Evolutionary conservation across 2,797 vertebrate species (phyloP).

Genomic region (Discoglossus pictus): DNA sequence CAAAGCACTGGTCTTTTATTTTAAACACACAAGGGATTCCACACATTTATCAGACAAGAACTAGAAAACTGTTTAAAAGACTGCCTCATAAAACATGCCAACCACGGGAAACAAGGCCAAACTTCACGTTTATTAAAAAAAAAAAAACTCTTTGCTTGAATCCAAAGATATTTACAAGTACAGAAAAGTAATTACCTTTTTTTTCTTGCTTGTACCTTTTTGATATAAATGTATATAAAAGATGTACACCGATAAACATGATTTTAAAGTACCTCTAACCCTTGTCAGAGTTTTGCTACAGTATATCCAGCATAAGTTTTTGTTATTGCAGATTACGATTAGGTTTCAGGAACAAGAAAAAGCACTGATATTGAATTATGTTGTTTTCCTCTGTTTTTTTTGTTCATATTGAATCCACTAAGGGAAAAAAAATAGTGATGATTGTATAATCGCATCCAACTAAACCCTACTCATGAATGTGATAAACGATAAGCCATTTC

Average conservation of each 20-base stretch:
- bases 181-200: conserved; percentile 20
- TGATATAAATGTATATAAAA: conserved; percentile 9
- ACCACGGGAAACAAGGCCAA: not conserved
- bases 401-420: not conserved
- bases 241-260: conserved; percentile 8
- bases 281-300: conserved; percentile 4
- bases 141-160: conserved; percentile 10
- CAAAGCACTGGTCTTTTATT: conserved; percentile 7
- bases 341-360: not conserved
- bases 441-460: not conserved
- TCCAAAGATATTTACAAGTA: conserved; percentile 7
- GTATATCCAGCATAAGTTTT: not conserved
- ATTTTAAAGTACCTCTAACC: conserved; percentile 9
- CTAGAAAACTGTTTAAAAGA: conserved; percentile 12
- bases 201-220: conserved; percentile 5
- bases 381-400: not conserved
- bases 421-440: conserved; percentile 1
- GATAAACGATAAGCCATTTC: conserved; percentile 8
- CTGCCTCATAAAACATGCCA: conserved; percentile 14
- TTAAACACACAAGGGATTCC: not conserved
- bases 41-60: conserved; percentile 8
- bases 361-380: not conserved
- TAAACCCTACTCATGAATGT: not conserved
- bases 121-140: conserved; percentile 24
- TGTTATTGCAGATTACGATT: conserved; percentile 5